Evolutionary conservation across 2,113 vertebrate genomes (phyloP), one percentile per base, ranked within the genome.

Genomic region (Percina caprodes): DNA sequence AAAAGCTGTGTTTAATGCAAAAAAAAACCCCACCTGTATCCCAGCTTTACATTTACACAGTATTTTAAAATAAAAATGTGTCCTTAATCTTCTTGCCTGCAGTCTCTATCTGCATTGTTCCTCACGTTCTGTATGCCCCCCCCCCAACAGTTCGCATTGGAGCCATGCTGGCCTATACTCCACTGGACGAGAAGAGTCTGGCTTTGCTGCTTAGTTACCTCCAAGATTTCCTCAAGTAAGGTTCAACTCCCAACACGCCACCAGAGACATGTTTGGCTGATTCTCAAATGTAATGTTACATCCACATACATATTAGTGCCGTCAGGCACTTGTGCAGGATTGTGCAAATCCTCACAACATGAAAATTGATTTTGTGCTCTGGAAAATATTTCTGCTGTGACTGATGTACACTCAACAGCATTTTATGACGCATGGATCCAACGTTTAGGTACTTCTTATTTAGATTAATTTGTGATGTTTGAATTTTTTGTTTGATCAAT

Each of bases 221-320:
- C 90, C 97, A 99, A 77, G 98, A 99, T 89, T 99, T 99, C 92
- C 95, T 99, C 65, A 99, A 99, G 98, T 99, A 94, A 96, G 97
- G 90, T 69, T 63, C 1, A 60, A 35, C 68, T 79, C 67, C 54
- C 62, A 45, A 52, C 51, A n/a, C 58, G n/a, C 48, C 67, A 49
- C 26, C 66, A 65, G 54, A 79, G 77, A 77, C 69, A 48, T 74
- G 69, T 75, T 58, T 21, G 54, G 16, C 19, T 16, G 3, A 66
- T 60, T 80, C 33, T 79, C 33, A 69, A 55, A 82, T 69, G 79
- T 82, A 69, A 23, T 59, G 60, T 70, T 73, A 58, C 73, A 55
- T 52, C 45, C 39, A 46, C 56, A 63, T 61, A 23, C 61, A 62
- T 45, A 70, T 84, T 76, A 55, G 86, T 69, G 74, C 88, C 87